Percentiles rank a stretch among this genome's conserved stretches.
These are phyloP conservation scores for Ptychoptera contaminata DNA, from an alignment of 2,888 invertebrate species.

Conservation along the genomic window DNA sequence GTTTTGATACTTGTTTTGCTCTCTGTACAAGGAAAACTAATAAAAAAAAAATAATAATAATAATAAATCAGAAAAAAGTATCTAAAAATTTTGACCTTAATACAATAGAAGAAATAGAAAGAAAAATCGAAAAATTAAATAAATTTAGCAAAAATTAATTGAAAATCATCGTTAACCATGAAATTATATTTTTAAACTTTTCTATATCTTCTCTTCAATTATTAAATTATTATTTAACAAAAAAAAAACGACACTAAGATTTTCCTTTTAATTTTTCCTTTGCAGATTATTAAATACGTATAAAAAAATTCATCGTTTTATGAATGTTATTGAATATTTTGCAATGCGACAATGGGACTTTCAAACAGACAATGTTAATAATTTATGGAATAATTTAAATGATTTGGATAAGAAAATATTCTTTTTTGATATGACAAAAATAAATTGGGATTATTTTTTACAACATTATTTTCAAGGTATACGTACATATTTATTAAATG, in stretches of 20 bases:
- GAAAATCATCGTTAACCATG: too few species aligned
- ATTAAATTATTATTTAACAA: too few species aligned
- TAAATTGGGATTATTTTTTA: slow-evolving; percentile 60
- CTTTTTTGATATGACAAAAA: slow-evolving; percentile 50
- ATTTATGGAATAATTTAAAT: slow-evolving; percentile 40
- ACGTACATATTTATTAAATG: slow-evolving; percentile 62
- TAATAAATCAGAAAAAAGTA: too few species aligned
- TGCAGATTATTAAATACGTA: slow-evolving; percentile 59
- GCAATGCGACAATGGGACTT: slow-evolving; percentile 64
- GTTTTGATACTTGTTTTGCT: too few species aligned
- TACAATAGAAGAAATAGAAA: too few species aligned
- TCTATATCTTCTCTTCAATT: too few species aligned
- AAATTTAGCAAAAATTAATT: too few species aligned
- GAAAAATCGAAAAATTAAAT: too few species aligned
- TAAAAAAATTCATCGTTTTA: slow-evolving; percentile 55
- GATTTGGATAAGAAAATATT: slow-evolving; percentile 44
- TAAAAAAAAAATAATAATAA: too few species aligned
- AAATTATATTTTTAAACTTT: neutral
- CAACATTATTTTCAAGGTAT: slow-evolving; percentile 52
- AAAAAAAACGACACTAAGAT: too few species aligned
- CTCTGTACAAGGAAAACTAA: too few species aligned
- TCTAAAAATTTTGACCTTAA: too few species aligned
- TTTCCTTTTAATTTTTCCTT: slow-evolving; percentile 2
- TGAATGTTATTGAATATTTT: slow-evolving; percentile 62
- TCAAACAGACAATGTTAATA: slow-evolving; percentile 40